A percentile compares a stretch with the other conserved stretches of the same genome.
Conservation (phyloP, 2,113 vertebrate species). For the Silurus glanis region DNA sequence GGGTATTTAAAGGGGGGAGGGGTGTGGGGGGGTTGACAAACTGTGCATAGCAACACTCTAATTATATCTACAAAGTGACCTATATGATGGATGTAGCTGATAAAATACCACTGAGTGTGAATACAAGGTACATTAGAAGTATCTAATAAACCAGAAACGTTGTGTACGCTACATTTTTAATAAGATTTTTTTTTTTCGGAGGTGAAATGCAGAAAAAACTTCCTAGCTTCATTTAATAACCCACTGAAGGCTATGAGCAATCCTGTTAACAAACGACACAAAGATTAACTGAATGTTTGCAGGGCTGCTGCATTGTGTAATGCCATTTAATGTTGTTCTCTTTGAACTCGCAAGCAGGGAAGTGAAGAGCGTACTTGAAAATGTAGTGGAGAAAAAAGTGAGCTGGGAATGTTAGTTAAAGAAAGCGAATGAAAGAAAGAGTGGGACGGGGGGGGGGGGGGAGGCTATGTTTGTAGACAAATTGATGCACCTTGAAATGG, state of each 20-base stretch:
- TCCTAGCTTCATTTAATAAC: slow-evolving; percentile 27
- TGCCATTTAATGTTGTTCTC: background rate
- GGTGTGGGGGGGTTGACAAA: background rate
- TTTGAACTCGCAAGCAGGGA: background rate
- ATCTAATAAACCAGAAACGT: slow-evolving; percentile 18
- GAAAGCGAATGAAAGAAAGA: background rate
- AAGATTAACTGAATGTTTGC: slow-evolving; percentile 7
- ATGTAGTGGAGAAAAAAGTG: background rate
- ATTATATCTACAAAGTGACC: background rate
- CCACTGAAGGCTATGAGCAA: background rate
- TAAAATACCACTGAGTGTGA: slow-evolving; percentile 15
- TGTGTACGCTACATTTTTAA: slow-evolving; percentile 14
- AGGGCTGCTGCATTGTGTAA: background rate
- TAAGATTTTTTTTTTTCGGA: background rate
- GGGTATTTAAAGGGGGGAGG: background rate
- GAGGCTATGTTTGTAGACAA: background rate
- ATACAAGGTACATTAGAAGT: slow-evolving; percentile 24
- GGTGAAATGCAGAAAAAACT: background rate
- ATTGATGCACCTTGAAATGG: background rate
- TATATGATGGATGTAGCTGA: slow-evolving; percentile 11
- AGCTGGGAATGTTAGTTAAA: background rate
- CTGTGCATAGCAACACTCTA: background rate
- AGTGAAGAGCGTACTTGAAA: background rate
- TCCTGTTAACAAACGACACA: slow-evolving; percentile 3
- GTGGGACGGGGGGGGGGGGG: background rate